phyloP scores from a whole-genome alignment of 2,888 invertebrate species.

The Serripes groenlandicus region DNA sequence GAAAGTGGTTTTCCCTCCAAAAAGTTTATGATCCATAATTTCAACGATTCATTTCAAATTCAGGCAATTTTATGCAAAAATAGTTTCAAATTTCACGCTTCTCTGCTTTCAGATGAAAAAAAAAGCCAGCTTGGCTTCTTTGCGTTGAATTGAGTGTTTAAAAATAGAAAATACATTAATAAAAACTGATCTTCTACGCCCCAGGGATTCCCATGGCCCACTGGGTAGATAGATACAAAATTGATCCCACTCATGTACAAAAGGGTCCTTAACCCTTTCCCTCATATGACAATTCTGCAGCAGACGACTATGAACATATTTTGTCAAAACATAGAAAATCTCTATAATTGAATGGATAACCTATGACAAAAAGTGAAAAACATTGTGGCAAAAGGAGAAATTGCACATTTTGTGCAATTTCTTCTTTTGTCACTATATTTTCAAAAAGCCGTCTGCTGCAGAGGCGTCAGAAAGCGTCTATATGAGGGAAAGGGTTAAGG shows the following conservation, averaged over 20 bases:
- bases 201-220: slow-evolving; percentile 5
- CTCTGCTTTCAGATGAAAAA: slow-evolving; percentile 9
- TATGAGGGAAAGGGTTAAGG: too few species aligned
- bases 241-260: background rate
- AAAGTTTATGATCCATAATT: slow-evolving; percentile 32
- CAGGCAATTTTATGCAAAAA: slow-evolving; percentile 20
- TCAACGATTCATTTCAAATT: slow-evolving; percentile 31
- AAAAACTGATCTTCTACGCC: slow-evolving; percentile 17
- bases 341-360: too few species aligned
- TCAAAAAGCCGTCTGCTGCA: too few species aligned
- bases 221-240: background rate
- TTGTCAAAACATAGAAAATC: too few species aligned
- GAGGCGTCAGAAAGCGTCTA: too few species aligned
- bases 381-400: background rate
- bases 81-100: slow-evolving; percentile 33
- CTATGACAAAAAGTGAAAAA: too few species aligned
- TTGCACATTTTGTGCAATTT: background rate
- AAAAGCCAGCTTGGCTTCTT: slow-evolving; percentile 16
- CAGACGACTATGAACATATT: too few species aligned
- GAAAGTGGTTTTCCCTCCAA: slow-evolving; percentile 19
- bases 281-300: too few species aligned
- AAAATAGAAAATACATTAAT: slow-evolving; percentile 11
- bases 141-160: background rate
- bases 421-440: background rate
- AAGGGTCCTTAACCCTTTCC: too few species aligned